These are phyloP conservation scores for Pterostichus madidus DNA, from an alignment of 2,888 invertebrate genomes.

Conservation along the genomic window DNA sequence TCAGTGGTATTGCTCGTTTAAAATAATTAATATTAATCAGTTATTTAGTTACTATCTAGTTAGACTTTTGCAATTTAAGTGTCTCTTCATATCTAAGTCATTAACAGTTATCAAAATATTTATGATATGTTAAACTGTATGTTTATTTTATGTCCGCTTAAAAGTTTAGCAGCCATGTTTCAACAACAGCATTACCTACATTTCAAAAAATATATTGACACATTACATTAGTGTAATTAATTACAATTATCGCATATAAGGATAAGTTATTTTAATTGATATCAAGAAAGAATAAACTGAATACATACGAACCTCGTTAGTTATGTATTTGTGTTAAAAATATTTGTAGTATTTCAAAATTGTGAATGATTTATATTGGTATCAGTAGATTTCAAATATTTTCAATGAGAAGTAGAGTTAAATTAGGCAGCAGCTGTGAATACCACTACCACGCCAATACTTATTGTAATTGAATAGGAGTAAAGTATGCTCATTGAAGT, in stretches of 20 bases:
- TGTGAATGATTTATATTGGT: constrained; percentile 15
- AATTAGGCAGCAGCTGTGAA: constrained; percentile 49
- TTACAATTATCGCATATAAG: constrained; percentile 42
- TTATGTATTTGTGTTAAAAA: constrained; percentile 54
- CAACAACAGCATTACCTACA: constrained; percentile 17
- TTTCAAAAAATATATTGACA: constrained; percentile 40
- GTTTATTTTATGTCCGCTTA: constrained; percentile 25
- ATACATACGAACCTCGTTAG: constrained; percentile 5
- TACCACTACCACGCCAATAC: constrained; percentile 32
- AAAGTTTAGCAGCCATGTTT: constrained; percentile 36
- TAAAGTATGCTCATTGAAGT: constrained; percentile 31
- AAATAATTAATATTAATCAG: too few relatives aligned
- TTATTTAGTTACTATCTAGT: neutral
- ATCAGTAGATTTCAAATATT: constrained; percentile 16
- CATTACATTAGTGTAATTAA: constrained; percentile 44
- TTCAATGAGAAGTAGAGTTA: constrained; percentile 30
- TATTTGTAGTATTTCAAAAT: constrained; percentile 54
- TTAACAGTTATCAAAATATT: constrained; percentile 46
- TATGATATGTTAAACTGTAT: constrained; percentile 3
- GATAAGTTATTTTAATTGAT: constrained; percentile 59
- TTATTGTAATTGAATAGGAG: constrained; percentile 22
- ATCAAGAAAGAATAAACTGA: constrained; percentile 15
- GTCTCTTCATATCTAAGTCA: constrained; percentile 29
- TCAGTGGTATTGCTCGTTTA: neutral
- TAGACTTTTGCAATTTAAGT: constrained; percentile 17